Base-by-base conservation (phyloP, 1,140 invertebrate genomes). In the Pogonomyrmex barbatus region DNA sequence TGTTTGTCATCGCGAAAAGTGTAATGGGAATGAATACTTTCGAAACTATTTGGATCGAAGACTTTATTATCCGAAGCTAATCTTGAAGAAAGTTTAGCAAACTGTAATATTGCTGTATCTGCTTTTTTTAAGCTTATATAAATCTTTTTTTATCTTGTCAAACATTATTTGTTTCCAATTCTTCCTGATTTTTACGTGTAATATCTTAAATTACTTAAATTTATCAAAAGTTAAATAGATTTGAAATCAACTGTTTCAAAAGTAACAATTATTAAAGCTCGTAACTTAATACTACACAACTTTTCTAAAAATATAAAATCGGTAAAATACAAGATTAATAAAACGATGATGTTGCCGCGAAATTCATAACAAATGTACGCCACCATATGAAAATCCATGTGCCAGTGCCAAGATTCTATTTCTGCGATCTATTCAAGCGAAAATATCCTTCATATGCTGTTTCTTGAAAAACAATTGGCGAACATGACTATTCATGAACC, bases 361-460 rank as follows among this genome's bases (percentile, higher is more conserved):
- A 17, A 54, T 73, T 86, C 17, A 3, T 68, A 63, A 71, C 54
- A 70, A 68, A 71, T 10, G 39, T 68, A 82, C 30, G 30, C 24
- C 78, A 42, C 9, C 4, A 17, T 3, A 62, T 14, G 56, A 71
- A 87, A 85, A 70, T 42, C 42, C 70, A 63, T 52, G 52, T 30
- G 52, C n/a, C n/a, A 12, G 39, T 52, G 83, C 70, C 83, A 79
- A 86, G 75, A 85, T 77, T 87, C 86, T 88, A 88, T 88, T 87
- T 79, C 42, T 54, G 58, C 12, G 39, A 30, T 54, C 83, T 56
- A 88, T 86, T 88, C 83, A 79, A 58, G 83, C 47, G 81, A 42
- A 14, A 78, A 60, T 70, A 79, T 86, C 56, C 63, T 50, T 47
- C 71, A 14, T 56, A 70, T 63, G 70, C 30, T 9, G 70, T 63